Conservation (phyloP, 1,140 invertebrate genomes). For the Formica exsecta region DNA sequence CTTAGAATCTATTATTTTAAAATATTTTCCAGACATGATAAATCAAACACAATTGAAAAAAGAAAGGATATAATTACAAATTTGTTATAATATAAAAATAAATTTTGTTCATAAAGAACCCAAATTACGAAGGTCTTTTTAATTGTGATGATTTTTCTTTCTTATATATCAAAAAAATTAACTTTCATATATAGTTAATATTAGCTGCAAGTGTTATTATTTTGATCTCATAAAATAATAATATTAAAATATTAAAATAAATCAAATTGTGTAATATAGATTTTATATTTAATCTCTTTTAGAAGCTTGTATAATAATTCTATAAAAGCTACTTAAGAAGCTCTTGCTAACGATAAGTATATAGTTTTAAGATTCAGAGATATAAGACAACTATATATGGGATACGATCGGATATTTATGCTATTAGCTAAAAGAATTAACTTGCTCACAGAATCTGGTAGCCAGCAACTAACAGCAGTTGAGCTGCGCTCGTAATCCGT, state of each 20-base stretch:
- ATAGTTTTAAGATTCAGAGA: slow-evolving; percentile 19
- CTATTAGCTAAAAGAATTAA: slow-evolving; percentile 52
- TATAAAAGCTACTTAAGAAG: background rate
- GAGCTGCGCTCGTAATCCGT: slow-evolving; percentile 55
- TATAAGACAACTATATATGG: background rate
- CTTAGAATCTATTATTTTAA: too few species aligned
- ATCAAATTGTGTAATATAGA: background rate
- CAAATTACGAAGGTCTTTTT: background rate
- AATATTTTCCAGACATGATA: background rate
- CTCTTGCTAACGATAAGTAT: background rate
- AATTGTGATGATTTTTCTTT: background rate
- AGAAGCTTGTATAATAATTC: background rate
- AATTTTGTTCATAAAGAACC: background rate
- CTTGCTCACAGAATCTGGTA: slow-evolving; percentile 55
- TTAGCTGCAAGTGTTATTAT: slow-evolving; percentile 4
- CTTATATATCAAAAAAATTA: slow-evolving; percentile 4
- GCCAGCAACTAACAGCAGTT: background rate
- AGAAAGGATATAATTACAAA: background rate
- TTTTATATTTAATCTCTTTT: background rate
- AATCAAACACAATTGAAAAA: background rate
- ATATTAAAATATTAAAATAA: slow-evolving; percentile 10
- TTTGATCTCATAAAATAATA: background rate
- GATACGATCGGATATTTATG: slow-evolving; percentile 43
- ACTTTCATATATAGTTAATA: slow-evolving; percentile 6
- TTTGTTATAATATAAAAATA: slow-evolving; percentile 6